phyloP scores from a whole-genome alignment of 2,797 vertebrate species.

The Sternarchorhynchus goeldii region DNA sequence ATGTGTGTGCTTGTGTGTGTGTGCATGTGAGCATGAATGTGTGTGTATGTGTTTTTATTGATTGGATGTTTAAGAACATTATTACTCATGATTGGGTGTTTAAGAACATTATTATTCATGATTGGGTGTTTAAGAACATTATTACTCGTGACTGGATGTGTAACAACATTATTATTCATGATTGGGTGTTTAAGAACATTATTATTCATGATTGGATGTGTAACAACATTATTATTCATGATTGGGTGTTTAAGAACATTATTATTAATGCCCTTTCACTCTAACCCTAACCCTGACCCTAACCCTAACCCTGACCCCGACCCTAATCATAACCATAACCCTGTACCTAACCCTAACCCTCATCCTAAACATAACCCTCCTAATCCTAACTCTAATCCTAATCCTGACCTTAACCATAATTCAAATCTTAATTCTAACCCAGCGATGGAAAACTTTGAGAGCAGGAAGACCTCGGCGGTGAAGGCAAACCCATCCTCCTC shows the following conservation, averaged over 20 bases:
- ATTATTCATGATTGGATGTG: conserved; percentile 34
- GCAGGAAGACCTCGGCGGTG: too few species aligned
- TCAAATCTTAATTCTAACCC: too few species aligned
- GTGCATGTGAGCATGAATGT: too few species aligned
- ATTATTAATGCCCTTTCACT: conserved; percentile 53
- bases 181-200: conserved; percentile 22
- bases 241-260: conserved; percentile 23
- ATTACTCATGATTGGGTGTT: conserved; percentile 33
- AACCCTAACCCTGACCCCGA: neutral
- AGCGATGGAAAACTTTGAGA: too few species aligned
- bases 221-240: conserved; percentile 46
- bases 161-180: conserved; percentile 46
- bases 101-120: conserved; percentile 46
- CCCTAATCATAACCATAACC: neutral
- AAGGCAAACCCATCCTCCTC: too few species aligned
- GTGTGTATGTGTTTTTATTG: conserved; percentile 19
- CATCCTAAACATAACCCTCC: neutral
- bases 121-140: conserved; percentile 23
- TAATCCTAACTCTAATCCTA: neutral
- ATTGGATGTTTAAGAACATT: conserved; percentile 23
- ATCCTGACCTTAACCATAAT: too few species aligned
- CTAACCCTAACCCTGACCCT: neutral
- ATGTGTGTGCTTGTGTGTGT: too few species aligned
- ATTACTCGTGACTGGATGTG: conserved; percentile 31
- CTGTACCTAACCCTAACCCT: neutral